Base-by-base conservation (phyloP, 2,797 vertebrate species). In the Paedocypris micromegethes region DNA sequence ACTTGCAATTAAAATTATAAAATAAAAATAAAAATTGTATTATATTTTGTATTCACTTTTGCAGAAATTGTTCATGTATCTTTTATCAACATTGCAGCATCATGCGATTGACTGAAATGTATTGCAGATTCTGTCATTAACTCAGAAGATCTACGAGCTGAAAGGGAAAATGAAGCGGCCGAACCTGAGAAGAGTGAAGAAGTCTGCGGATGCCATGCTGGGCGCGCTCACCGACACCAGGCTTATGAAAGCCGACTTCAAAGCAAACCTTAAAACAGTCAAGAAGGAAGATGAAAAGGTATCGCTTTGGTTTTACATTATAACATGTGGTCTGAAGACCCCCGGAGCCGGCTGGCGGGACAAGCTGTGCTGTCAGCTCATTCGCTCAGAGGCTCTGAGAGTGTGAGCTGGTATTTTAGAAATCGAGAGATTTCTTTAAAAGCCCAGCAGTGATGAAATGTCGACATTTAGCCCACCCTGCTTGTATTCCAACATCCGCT, bases 231-330 rank as follows among this genome's bases (percentile, higher is more conserved):
- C 78, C 7, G 85, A 83, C 66, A 70, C 71, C 66, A 83, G 83
- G 58, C 51, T 71, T 53, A 82, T 71, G 71, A 84, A 83, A 57
- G 77, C 83, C 0, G 78, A 85, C 75, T 82, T 86, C 64, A 86
- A 83, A 76, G 79, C 78, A 44, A 86, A 83, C 61, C 75, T 86
- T n/a, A 86, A 86, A 79, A 82, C 82, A 5, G 79, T 81, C 48
- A 82, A 85, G 72, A 86, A 86, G 9, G 82, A 87, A 52, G 86
- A 77, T n/a, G 77, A 81, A 70, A 82, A 85, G 80, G 83, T 81
- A 63, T 77, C 79, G 52, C 50, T 60, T 6, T 4, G 40, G 5
- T 9, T 55, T 38, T 44, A 38, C 5, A 2, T 4, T 55, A 9
- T 23, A 53, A 60, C 49, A 58, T 49, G 55, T 50, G 48, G 42